Evolutionary conservation across 2,888 invertebrate species (phyloP), one percentile per base, ranked within the genome.

Genomic region (Hypolimnas misippus): DNA sequence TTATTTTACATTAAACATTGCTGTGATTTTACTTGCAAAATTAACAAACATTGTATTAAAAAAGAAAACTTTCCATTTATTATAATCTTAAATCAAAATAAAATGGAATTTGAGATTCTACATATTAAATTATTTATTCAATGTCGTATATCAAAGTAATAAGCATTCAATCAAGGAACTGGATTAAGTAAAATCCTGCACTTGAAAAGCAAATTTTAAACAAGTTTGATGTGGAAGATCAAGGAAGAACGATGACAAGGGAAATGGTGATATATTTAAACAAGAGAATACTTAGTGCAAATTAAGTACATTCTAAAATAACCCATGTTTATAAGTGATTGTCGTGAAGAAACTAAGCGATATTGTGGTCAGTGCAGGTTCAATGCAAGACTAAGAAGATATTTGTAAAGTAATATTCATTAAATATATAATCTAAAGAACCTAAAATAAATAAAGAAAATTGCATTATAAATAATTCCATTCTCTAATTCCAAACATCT

Each of bases 281-380:
- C 8, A 25, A 29, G 17, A 35, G 12, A 14, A 44, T 16, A 58
- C 17, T 38, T 42, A 51, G 54, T 57, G 52, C 17, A 52, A 58
- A 64, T 64, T 59, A 66, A 66, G 66, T 66, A 66, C 66, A 64
- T 38, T 61, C 56, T 52, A 62, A 51, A 62, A 59, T 31, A 31
- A n/a, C 19, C 16, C 10, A 12, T 12, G 14, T 40, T 10, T 42
- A 25, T 10, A 40, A 25, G 8, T 16, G 0, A 16, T 17, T 31
- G 14, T n/a, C n/a, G n/a, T 50, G 6, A 14, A 16, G 50, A 50
- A 46, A 46, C 12, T 46, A n/a, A 46, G 44, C 10, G 17, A 17
- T 3, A 2, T 46, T 12, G 8, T 46, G 21, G 19, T 19, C 21
- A 49, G 49, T 49, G 49, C 49, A 14, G 49, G 14, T 52, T 33